Percentiles rank a stretch among this genome's conserved stretches.
phyloP scores from a whole-genome alignment of 2,888 invertebrate genomes.

The Pyrrhosoma nymphula region DNA sequence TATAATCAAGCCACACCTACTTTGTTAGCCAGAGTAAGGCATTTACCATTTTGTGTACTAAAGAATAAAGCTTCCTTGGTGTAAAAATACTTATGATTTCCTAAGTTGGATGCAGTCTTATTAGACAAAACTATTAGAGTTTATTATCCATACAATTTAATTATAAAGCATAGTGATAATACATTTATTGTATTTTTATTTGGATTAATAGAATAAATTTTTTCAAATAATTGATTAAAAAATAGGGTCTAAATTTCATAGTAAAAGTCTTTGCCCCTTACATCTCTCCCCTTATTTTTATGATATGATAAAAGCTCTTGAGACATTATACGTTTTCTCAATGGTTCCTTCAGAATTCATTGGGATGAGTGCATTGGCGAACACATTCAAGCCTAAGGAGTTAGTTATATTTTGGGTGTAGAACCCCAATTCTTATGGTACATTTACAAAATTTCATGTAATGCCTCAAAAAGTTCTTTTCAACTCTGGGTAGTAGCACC shows the following conservation, averaged over 20 bases:
- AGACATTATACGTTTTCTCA: too few relatives aligned
- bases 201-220: conserved; percentile 56
- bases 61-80: conserved; percentile 67
- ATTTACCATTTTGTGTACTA: conserved; percentile 61
- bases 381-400: too few relatives aligned
- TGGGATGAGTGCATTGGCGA: too few relatives aligned
- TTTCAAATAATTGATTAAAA: conserved; percentile 13
- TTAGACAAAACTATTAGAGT: not conserved
- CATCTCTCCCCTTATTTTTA: too few relatives aligned
- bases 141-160: conserved; percentile 37
- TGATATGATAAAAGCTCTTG: too few relatives aligned
- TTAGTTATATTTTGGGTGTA: too few relatives aligned
- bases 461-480: too few relatives aligned
- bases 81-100: conserved; percentile 58
- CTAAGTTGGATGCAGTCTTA: conserved; percentile 12
- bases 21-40: conserved; percentile 58
- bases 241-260: not conserved
- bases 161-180: conserved; percentile 38
- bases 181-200: conserved; percentile 60
- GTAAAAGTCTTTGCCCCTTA: too few relatives aligned
- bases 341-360: too few relatives aligned
- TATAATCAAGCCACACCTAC: conserved; percentile 41
- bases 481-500: too few relatives aligned
- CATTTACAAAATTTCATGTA: too few relatives aligned
- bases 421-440: too few relatives aligned